Base-by-base conservation (phyloP, 2,797 vertebrate species). In the Notoglanidium macrostoma region DNA sequence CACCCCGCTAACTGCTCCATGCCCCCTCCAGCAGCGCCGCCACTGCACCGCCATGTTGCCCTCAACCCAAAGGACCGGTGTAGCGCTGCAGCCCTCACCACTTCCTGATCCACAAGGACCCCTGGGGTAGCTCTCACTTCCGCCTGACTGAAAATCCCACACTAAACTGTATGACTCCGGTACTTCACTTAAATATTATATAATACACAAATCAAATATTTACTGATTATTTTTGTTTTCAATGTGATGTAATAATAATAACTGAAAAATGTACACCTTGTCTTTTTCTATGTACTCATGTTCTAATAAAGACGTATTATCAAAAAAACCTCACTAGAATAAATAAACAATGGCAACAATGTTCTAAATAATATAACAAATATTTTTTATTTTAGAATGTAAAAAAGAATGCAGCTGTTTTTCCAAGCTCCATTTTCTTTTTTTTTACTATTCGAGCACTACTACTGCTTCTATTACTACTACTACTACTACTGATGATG, bases 31-130 rank as follows among this genome's bases (percentile, higher is more conserved):
- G 57, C 90, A 94, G 0, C 87, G 90, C 85, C 91, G 92, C 94
- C 93, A 94, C 78, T 91, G 91, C 26, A 54, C 92, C 94, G 95
- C 95, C 96, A 96, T 96, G 90, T 93, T 94, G 26, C 72, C 55
- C 12, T 83, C 29, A 67, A 12, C 40, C 29, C 83, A 54, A 11
- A 51, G 74, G 55, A 80, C 85, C 84, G 65, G 73, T 57, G 3
- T n/a, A 3, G 65, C 55, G 12, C 49, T 2, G 46, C 29, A 1
- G 9, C 49, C 87, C 83, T 44, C 72, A 83, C 85, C 63, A 46
- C 63, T 87, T 73, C 70, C 6, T 44, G 55, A 26, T 57, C 0
- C 1, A 3, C 32, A 46, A 32, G 49, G 88, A 87, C 78, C 85
- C 72, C 77, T 5, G 80, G 57, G 65, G 80, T 23, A 0, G 6